Base-by-base conservation (phyloP, 2,797 vertebrate species). In the Eutrigla gurnardus region DNA sequence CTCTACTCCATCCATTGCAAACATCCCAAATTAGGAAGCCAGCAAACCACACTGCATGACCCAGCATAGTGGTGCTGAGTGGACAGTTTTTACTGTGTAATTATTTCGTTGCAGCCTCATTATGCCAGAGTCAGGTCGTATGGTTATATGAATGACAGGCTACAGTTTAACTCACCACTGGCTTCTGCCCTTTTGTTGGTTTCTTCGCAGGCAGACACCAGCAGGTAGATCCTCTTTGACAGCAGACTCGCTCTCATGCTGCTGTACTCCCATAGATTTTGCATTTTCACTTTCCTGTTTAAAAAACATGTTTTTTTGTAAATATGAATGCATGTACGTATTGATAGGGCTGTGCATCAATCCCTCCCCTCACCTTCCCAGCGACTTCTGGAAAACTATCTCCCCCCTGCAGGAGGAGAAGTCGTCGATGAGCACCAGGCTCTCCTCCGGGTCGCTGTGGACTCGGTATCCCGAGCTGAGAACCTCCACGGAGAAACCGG, bases 361-460 rank as follows among this genome's bases (percentile, higher is more conserved):
- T 0, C 18, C 25, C 15, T 25, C 13, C 3, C 0, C 77, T 86
- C 69, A 94, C 93, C 92, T 90, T 76, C 93, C 91, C 9, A 77
- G 37, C 0, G 93, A 94, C 49, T 86, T 78, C 3, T 78, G 74
- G 85, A 94, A 94, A 62, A 86, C 54, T 0, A 93, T 7, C 14
- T 54, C 86, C 40, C 83, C 82, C 0, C 55, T 65, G 54, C 75
- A 52, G 39, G 57, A 81, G 15, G 78, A 1, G 13, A 92, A 74
- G 50, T 91, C 86, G 32, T 93, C 90, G 35, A 93, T 91, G 32
- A 95, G 87, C 43, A 94, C 88, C 67, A 91, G 71, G 65, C 65
- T 89, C 1, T 8, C 11, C 12, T 89, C 82, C 8, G 78, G 55
- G 7, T 92, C 78, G 65, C 75, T 77, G 69, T 45, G 72, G 32